Base-by-base conservation (phyloP, 2,113 vertebrate genomes). In the Sylvilagus bachmani region DNA sequence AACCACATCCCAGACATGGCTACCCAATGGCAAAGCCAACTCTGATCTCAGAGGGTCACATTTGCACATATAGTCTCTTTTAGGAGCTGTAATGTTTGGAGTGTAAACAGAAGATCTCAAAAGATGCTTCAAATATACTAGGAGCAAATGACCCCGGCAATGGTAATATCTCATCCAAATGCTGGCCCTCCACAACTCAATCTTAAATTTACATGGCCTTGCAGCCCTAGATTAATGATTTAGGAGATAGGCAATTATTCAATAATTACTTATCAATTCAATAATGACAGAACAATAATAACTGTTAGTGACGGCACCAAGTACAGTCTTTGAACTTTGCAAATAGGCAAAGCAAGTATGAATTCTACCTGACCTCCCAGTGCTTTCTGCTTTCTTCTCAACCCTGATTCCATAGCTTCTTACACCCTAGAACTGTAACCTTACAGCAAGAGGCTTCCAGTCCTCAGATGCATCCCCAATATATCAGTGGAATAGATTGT, bases 21-120 rank as follows among this genome's bases (percentile, higher is more conserved):
- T 33, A 38, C 44, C 70, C 38, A 44, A 25, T n/a, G 44, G 11
- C 29, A 83, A 73, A 64, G 29, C 10, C 31, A 71, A 69, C 53
- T 74, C 55, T 85, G 36, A 82, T 61, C 62, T 89, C 36, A 61
- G 4, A 78, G 29, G 73, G 21, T 83, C 73, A 91, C 81, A 29
- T 90, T 29, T 36, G 9, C 0, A 70, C 17, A 70, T 5, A 38
- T 22, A 82, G 16, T 79, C 38, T 64, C 79, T 53, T 33, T 77
- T 51, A 12, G 21, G 44, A 83, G 2, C 24, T 89, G 2, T 61
- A 4, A 64, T 66, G 66, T 94, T 82, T 88, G 61, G 75, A 29
- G 69, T 38, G 11, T 29, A 89, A 85, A 77, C 69, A 62, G 71
- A 91, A 94, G 13, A 67, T 89, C 62, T 91, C 71, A 64, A 73